A percentile compares a stretch with the other conserved stretches of the same genome.
These are phyloP conservation scores for Selenia dentaria DNA, from an alignment of 2,888 invertebrate genomes.

Conservation along the genomic window DNA sequence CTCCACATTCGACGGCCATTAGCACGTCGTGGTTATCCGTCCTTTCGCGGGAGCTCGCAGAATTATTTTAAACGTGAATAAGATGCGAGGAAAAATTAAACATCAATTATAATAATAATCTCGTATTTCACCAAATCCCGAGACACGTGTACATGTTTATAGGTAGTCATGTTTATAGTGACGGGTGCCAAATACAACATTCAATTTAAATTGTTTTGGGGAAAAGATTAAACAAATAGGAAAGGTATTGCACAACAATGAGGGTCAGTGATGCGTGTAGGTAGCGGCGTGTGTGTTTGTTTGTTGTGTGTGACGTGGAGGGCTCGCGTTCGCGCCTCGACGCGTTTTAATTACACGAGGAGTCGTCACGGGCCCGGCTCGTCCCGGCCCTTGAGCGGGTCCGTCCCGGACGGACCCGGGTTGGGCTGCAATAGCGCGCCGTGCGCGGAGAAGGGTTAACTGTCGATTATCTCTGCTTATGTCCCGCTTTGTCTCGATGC, in stretches of 20 bases:
- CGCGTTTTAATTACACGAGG: slow-evolving; percentile 48
- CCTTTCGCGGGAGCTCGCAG: slow-evolving; percentile 3
- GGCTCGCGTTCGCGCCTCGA: slow-evolving; percentile 41
- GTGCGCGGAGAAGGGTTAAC: slow-evolving; percentile 1
- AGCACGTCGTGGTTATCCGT: slow-evolving; percentile 25
- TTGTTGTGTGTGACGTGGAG: slow-evolving; percentile 41
- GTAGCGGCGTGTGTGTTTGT: slow-evolving; percentile 38
- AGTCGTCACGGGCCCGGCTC: neutral
- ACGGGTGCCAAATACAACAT: neutral
- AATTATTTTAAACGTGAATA: slow-evolving; percentile 2
- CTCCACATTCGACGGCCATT: slow-evolving; percentile 28
- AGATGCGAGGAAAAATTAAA: neutral
- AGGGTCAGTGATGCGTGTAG: slow-evolving; percentile 14
- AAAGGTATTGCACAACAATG: slow-evolving; percentile 23
- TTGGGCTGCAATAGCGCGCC: neutral
- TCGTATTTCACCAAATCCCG: neutral
- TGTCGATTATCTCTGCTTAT: slow-evolving; percentile 7
- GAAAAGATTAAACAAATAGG: slow-evolving; percentile 17
- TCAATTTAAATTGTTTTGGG: slow-evolving; percentile 4
- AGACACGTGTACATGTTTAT: neutral
- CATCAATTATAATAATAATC: neutral
- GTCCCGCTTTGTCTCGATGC: slow-evolving; percentile 6
- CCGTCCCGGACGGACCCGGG: neutral
- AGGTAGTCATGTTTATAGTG: too few relatives aligned
- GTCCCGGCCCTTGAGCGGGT: neutral